These are phyloP conservation scores for Ammodytes marinus DNA, from an alignment of 2,113 vertebrate genomes.

Conservation along the genomic window DNA sequence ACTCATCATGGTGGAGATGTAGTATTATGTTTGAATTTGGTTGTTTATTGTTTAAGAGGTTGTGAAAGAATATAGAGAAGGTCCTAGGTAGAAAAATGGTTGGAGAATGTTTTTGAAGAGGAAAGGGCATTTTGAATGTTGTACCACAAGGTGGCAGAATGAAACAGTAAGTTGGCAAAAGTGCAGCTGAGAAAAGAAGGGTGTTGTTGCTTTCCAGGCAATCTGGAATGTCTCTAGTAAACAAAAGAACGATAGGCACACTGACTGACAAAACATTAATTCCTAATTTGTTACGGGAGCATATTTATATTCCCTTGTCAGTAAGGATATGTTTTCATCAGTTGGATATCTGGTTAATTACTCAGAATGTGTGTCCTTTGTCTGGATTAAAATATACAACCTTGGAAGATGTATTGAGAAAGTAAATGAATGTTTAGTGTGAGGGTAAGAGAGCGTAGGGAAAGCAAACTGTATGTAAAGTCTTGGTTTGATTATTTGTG, in stretches of 20 bases:
- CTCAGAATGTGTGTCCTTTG: constrained; percentile 13
- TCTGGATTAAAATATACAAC: background rate
- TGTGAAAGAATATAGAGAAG: background rate
- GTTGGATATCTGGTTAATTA: background rate
- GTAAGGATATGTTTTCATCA: background rate
- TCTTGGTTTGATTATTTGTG: constrained; percentile 29
- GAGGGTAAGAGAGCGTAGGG: background rate
- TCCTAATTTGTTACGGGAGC: background rate
- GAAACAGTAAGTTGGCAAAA: constrained; percentile 15
- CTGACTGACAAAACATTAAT: background rate
- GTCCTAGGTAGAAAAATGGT: background rate
- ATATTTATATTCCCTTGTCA: background rate
- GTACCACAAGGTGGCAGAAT: constrained; percentile 73
- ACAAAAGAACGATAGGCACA: constrained; percentile 9
- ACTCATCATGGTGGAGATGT: background rate
- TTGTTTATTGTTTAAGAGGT: background rate
- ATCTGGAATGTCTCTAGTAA: constrained; percentile 9
- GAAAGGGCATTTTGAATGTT: constrained; percentile 24
- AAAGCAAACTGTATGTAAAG: constrained; percentile 2
- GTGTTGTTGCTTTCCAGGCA: constrained; percentile 1
- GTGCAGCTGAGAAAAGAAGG: background rate
- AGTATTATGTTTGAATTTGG: background rate
- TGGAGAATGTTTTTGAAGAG: background rate
- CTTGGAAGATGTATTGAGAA: constrained; percentile 21
- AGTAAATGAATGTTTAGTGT: constrained; percentile 4